Percentiles rank a stretch among this genome's conserved stretches.
Evolutionary conservation across 1,140 invertebrate species (phyloP).

Genomic region (Papilio glaucus): DNA sequence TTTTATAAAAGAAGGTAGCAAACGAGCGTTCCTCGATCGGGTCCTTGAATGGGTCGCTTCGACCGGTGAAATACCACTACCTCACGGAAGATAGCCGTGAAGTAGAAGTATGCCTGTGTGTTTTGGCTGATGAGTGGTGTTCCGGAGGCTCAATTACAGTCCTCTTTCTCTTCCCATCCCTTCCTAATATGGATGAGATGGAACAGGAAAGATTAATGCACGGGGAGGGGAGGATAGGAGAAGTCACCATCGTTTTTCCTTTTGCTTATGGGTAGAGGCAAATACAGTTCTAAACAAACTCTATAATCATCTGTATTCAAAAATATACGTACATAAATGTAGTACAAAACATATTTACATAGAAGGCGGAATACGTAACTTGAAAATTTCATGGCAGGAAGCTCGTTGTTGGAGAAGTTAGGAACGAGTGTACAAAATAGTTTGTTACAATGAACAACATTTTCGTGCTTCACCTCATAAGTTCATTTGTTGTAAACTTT

Average conservation of each 20-base stretch:
- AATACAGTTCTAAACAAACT: not conserved
- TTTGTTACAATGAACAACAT: not conserved
- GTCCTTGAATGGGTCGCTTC: no score
- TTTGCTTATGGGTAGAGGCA: not conserved
- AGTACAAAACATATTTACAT: conserved; percentile 2
- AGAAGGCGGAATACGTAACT: not conserved
- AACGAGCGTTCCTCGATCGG: no score
- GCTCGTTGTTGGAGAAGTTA: conserved; percentile 2
- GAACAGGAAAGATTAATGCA: not conserved
- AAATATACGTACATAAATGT: not conserved
- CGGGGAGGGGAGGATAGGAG: no score
- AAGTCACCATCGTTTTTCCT: not conserved
- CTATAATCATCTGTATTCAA: not conserved
- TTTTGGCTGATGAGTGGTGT: no score
- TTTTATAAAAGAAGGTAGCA: no score
- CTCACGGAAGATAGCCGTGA: no score
- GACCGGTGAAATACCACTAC: no score
- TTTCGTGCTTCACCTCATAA: not conserved
- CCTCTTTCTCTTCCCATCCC: no score
- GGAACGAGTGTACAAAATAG: not conserved
- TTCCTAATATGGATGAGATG: no score
- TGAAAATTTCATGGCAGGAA: not conserved
- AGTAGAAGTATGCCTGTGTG: no score
- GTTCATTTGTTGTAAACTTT: no score
- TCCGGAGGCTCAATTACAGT: no score